Base-by-base conservation (phyloP, 1,140 invertebrate genomes). In the Bombus cullumanus region DNA sequence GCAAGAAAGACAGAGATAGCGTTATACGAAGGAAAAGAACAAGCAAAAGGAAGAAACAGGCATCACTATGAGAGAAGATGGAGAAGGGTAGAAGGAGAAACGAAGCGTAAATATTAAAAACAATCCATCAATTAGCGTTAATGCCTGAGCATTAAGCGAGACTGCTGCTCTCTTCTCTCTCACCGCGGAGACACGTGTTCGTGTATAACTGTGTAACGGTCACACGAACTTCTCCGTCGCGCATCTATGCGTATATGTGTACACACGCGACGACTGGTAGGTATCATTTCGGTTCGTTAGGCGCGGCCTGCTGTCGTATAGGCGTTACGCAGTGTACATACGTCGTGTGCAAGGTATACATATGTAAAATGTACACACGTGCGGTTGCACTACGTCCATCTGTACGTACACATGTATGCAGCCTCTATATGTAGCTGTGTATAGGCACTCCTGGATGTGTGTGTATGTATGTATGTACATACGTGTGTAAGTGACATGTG, bases 201-300 rank as follows among this genome's bases (percentile, higher is more conserved):
- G 53, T 22, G 47, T 39, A 59, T n/a, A 62, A 25, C 28, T 39
- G 57, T 82, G 59, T 39, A 62, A 34, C n/a, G 76, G 28, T 12
- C 37, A 28, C 39, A 72, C 41, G 5, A 66, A 53, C 73, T 57
- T 57, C 57, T 39, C 28, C 43, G 25, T 31, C 47, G n/a, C 69
- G 66, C 37, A 34, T 53, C 43, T 62, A 62, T 62, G 59, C 59
- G 39, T 53, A 69, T 66, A 9, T 22, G 41, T 57, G 28, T 47
- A 53, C 28, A 37, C 62, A 68, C 79, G 53, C 69, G 82, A 75
- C 83, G 85, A 76, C 91, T 91, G 88, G 89, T 91, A 91, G 91
- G 86, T 92, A 93, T 92, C 91, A 92, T 93, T 92, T 92, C 90
- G 92, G 92, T 93, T 93, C 91, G 92, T 93, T 93, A 93, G 87